Conservation (phyloP, 2,797 vertebrate genomes). For the Thripadectes ignobilis region DNA sequence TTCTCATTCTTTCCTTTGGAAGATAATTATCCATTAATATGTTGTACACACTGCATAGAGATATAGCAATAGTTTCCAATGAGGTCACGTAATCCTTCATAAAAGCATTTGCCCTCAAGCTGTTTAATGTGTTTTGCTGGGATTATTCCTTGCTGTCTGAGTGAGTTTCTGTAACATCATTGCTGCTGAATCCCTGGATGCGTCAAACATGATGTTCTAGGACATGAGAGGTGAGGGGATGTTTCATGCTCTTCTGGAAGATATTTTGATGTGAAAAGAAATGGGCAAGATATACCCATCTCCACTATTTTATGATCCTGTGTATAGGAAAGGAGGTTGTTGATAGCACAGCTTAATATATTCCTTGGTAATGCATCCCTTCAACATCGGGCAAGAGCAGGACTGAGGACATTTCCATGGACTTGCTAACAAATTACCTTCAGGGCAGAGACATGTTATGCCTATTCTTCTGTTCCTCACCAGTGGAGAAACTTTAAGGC, state of each 20-base stretch:
- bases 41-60: not conserved
- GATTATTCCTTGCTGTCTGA: not conserved
- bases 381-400: not conserved
- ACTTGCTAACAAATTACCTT: not conserved
- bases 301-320: not conserved
- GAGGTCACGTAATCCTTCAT: not conserved
- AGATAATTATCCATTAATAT: not conserved
- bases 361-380: not conserved
- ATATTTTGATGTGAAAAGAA: not conserved
- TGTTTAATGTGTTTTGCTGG: not conserved
- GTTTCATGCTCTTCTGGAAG: not conserved
- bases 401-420: not conserved
- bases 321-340: not conserved
- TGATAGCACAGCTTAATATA: not conserved
- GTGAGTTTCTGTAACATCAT: not conserved
- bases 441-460: not conserved
- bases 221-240: not conserved
- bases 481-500: not conserved
- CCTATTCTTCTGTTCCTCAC: not conserved
- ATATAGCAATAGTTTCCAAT: not conserved
- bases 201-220: accelerated
- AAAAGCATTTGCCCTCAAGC: not conserved
- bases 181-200: not conserved
- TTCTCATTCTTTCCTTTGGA: not conserved
- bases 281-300: not conserved